A percentile compares a stretch with the other conserved stretches of the same genome.
phyloP scores from a whole-genome alignment of 2,797 vertebrate species.

The Staurois parvus region DNA sequence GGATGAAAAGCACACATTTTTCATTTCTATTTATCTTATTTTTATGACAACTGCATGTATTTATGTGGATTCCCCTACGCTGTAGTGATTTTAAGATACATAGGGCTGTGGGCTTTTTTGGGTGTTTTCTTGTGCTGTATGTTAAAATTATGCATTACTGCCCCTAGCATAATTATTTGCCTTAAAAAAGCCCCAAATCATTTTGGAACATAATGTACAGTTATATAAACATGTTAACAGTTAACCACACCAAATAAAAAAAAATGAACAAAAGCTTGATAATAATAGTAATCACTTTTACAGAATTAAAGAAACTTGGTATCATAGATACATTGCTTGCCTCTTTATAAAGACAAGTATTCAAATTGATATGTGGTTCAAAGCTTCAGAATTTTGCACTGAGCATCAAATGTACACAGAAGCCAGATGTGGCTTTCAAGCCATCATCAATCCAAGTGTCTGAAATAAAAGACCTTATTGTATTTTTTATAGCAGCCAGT shows the following conservation, averaged over 20 bases:
- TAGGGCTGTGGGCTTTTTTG: not conserved
- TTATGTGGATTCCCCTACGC: not conserved
- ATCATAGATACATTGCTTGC: no score
- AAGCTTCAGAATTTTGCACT: no score
- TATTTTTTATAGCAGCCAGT: no score
- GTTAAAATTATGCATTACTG: not conserved
- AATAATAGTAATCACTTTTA: no score
- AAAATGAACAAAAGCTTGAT: not conserved
- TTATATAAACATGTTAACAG: not conserved
- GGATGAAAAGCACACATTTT: constrained; percentile 21
- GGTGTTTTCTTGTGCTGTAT: not conserved
- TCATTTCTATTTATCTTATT: not conserved
- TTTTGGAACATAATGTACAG: not conserved
- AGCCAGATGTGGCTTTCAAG: no score
- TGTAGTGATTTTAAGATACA: not conserved
- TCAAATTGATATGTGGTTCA: no score
- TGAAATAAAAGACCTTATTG: no score
- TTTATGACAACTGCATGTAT: constrained; percentile 2
- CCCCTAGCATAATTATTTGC: not conserved
- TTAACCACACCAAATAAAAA: not conserved
- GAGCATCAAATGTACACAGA: no score
- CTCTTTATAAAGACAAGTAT: no score
- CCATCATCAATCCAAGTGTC: no score
- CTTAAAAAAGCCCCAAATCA: not conserved
- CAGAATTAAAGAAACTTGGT: no score